phyloP scores from a whole-genome alignment of 2,797 vertebrate genomes.

The Enteromius paludinosus region DNA sequence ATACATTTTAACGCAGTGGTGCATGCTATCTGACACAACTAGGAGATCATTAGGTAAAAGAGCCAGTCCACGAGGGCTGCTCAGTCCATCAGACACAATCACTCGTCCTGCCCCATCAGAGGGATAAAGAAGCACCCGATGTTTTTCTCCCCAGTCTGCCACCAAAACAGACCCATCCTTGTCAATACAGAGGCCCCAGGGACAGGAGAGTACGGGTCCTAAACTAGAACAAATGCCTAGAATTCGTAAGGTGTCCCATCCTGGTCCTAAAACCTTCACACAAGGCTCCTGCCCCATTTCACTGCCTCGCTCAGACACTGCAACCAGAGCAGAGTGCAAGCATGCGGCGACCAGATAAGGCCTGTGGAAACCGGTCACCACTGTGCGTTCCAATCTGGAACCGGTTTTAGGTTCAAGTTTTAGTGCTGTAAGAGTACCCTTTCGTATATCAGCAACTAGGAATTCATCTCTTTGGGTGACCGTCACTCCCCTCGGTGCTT shows the following conservation, averaged over 20 bases:
- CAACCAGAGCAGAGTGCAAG: slow-evolving; percentile 74
- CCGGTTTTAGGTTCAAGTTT: slow-evolving; percentile 77
- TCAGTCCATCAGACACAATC: slow-evolving; percentile 76
- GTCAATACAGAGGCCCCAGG: slow-evolving; percentile 85
- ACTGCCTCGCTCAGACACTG: slow-evolving; percentile 80
- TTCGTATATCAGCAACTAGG: slow-evolving; percentile 81
- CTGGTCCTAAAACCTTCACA: slow-evolving; percentile 80
- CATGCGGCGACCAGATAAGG: slow-evolving; percentile 82
- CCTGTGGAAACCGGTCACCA: slow-evolving; percentile 81
- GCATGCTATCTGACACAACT: slow-evolving; percentile 84
- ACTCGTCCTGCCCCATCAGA: slow-evolving; percentile 70
- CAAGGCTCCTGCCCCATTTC: slow-evolving; percentile 78
- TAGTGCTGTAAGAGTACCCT: slow-evolving; percentile 76
- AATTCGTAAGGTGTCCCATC: slow-evolving; percentile 79
- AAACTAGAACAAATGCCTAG: slow-evolving; percentile 77
- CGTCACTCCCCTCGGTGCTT: slow-evolving; percentile 81
- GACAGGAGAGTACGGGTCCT: slow-evolving; percentile 78
- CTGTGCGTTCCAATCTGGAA: slow-evolving; percentile 74
- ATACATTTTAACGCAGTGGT: slow-evolving; percentile 84
- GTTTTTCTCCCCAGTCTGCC: slow-evolving; percentile 81
- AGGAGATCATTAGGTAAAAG: slow-evolving; percentile 77
- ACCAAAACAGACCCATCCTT: slow-evolving; percentile 79
- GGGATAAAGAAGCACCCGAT: slow-evolving; percentile 78
- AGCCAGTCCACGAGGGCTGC: slow-evolving; percentile 80
- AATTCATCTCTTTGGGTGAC: slow-evolving; percentile 78